Base-by-base conservation (phyloP, 2,797 vertebrate species). In the Silurus lanzhouensis region DNA sequence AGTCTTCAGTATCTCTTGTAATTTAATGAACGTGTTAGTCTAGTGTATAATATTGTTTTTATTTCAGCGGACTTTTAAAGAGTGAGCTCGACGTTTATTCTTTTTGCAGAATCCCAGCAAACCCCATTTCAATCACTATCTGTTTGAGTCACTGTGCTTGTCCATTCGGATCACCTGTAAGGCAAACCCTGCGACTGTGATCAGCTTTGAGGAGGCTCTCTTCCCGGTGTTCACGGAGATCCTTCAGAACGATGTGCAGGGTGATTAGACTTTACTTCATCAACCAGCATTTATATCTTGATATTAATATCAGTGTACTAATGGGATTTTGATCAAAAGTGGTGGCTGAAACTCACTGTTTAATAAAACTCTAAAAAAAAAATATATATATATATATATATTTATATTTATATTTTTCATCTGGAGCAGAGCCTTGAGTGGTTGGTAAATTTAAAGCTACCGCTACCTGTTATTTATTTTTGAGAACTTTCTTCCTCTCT, bases 221-320 rank as follows among this genome's bases (percentile, higher is more conserved):
- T 99, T 99, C 92, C 94, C 99, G 1, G 98, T 99, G 61, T 99
- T 99, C 91, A 99, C 98, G 0, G 98, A 99, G 93, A 99, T 99
- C 89, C 95, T 99, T 71, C 98, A 99, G 91, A 99, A 94, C 25
- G 98, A 99, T 46, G 98, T 99, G 58, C 98, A 99, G 94, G 98
- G 98, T 99, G 87, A 0, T 91, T 85, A 20, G 44, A 67, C 63
- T 25, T 60, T 6, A 63, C 6, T 48, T 55, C 61, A 66, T 9
- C 15, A 27, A 9, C 14, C n/a, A 52, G 1, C 14, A 27, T 0
- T 14, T 46, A 61, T 17, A 78, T 6, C 20, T 44, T 60, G 31
- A 20, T 8, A 17, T 44, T 46, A 44, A 19, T 27, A 15, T 9
- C 67, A 44, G 9, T 31, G 31, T 38, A 31, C 14, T 17, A 2